These are phyloP conservation scores for Schrankia costaestrigalis DNA, from an alignment of 2,888 invertebrate genomes.

Conservation along the genomic window DNA sequence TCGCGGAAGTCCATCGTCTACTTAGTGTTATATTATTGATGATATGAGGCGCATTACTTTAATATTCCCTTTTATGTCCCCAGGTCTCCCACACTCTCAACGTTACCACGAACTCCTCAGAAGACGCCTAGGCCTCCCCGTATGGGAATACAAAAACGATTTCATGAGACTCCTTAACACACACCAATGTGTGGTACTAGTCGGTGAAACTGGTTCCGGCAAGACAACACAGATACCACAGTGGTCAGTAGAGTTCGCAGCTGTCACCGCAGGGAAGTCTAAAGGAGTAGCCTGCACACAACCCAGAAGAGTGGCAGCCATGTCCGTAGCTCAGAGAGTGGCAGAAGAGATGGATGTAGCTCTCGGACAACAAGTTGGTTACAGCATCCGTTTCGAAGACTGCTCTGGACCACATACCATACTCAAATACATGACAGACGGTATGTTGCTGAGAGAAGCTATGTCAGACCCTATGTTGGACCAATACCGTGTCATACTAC, in stretches of 20 bases:
- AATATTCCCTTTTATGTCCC: constrained; percentile 4
- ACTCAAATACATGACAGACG: constrained; percentile 99
- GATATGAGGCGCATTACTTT: too few species aligned
- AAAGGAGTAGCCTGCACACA: constrained; percentile 95
- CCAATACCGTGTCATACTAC: constrained; percentile 95
- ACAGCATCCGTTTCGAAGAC: constrained; percentile 98
- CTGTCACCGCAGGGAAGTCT: constrained; percentile 57
- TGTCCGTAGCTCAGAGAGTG: constrained; percentile 99
- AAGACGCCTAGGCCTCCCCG: constrained; percentile 95
- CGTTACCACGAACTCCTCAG: constrained; percentile 93
- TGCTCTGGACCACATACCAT: constrained; percentile 97
- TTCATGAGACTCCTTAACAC: constrained; percentile 96
- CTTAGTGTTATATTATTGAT: too few species aligned
- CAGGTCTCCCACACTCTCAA: constrained; percentile 90
- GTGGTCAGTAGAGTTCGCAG: constrained; percentile 73
- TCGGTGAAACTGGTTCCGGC: constrained; percentile 99
- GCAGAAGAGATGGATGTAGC: constrained; percentile 99
- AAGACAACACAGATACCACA: constrained; percentile 99
- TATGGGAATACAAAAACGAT: constrained; percentile 98
- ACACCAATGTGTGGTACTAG: constrained; percentile 96
- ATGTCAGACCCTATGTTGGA: constrained; percentile 99
- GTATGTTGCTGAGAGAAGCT: constrained; percentile 99
- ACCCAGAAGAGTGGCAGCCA: constrained; percentile 98
- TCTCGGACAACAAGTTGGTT: constrained; percentile 82
- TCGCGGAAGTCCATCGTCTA: too few species aligned